Evolutionary conservation across 2,888 invertebrate genomes (phyloP), one percentile per base, ranked within the genome.

Genomic region (Stenotaenia linearis): DNA sequence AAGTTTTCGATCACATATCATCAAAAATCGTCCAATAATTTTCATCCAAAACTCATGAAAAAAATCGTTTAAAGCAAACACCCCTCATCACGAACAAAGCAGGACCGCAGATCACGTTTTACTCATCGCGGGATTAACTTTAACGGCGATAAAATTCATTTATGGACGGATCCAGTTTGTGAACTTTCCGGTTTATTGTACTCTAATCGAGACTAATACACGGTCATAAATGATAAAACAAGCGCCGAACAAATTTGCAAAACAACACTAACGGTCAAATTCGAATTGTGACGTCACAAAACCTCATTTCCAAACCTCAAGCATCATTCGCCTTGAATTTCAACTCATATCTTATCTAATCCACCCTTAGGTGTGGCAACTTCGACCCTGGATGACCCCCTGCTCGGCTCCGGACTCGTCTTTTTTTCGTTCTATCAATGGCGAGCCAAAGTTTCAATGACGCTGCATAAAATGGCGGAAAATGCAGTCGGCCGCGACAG

Each of bases 211-310:
- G 12, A 18, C 61, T 61, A 61, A 61, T 7, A 25, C 61, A 23
- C 25, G 61, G 61, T 61, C 61, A 25, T 61, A 61, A 61, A 61
- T 61, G 61, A 61, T 61, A 61, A 61, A 61, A 23, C 61, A 45
- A 12, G 25, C 23, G 28, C 10, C 12, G 61, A 25, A 61, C 25
- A 25, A 61, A 28, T 6, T 32, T 32, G 32, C 5, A 32, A 32
- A 32, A 9, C 9, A 32, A 9, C 32, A 32, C 32, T 9, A 32
- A 4, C 32, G 4, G 32, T 4, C 9, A 32, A 9, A 32, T 32
- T 6, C 32, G 32, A 32, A 32, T 32, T 32, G 32, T 32, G n/a
- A n/a, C n/a, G n/a, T n/a, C n/a, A n/a, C n/a, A 32, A 32, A 32
- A 32, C 32, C 9, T 32, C 9, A 32, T 6, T 32, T 32, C 9